Evolutionary conservation across 2,888 invertebrate genomes (phyloP), one percentile per base, ranked within the genome.

Genomic region (Meiosimyza decipiens): DNA sequence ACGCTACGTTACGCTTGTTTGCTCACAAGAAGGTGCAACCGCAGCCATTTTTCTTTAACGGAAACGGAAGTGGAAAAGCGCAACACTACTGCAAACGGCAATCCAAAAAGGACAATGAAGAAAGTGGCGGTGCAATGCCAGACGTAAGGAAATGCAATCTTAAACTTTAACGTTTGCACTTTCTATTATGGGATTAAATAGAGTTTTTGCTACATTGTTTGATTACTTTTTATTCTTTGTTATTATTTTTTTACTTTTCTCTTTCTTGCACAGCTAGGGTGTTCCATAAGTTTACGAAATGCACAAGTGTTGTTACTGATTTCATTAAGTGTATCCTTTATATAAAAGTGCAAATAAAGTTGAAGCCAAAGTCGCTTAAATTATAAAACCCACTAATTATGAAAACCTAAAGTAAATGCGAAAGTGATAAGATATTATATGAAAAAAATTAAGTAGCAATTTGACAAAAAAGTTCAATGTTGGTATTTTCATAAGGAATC

Each of bases 181-280:
- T 63, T 55, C 71, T 40, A 65, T 69, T 59, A 54, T 72, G 40
- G 40, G 64, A 72, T 71, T 73, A 73, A 74, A 73, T 40, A 40
- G 73, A 73, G 67, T 73, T 71, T 71, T 73, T 73, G 69, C 75
- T 72, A 71, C 71, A 72, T 70, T 65, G 59, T 40, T 52, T 66
- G 65, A 69, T 73, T 65, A 70, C 51, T 71, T 64, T 69, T 40
- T 57, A 11, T 33, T 49, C 40, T 13, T 16, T 67, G 9, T 1
- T 1, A 1, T 40, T 40, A 9, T 40, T 9, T 9, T 7, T n/a
- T 33, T 18, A 55, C 28, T 12, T 28, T 52, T 28, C n/a, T 60
- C 12, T n/a, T 40, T 13, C 59, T 59, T 16, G 59, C 28, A 28
- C 2, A 2, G 4, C 13, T 59, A 28, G 16, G 16, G 28, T 59